Evolutionary conservation across 2,113 vertebrate species (phyloP).

Genomic region (Cisticola juncidis): DNA sequence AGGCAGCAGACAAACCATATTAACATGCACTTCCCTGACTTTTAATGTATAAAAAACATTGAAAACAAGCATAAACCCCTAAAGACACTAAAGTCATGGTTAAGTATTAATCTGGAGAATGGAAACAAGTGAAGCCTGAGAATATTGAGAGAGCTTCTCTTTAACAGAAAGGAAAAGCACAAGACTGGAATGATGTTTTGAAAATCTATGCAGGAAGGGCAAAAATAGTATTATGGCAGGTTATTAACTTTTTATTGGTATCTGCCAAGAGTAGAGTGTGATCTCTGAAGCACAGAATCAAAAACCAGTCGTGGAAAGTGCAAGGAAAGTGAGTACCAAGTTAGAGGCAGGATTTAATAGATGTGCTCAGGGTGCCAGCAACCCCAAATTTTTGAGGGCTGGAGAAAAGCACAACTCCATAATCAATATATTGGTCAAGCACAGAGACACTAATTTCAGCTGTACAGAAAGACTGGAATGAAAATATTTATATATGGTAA

Average conservation of each 20-base stretch:
- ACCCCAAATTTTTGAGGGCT: neutral
- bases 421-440: neutral
- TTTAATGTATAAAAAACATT: neutral
- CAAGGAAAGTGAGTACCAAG: neutral
- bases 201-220: neutral
- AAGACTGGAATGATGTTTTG: neutral
- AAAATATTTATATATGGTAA: neutral
- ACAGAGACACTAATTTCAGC: neutral
- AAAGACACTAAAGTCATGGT: neutral
- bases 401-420: neutral
- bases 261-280: neutral
- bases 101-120: neutral
- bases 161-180: neutral
- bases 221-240: neutral
- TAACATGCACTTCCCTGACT: neutral
- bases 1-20: neutral
- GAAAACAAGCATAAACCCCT: neutral
- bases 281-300: neutral
- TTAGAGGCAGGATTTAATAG: neutral
- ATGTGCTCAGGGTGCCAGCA: neutral
- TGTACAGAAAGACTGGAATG: neutral
- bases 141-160: neutral
- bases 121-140: neutral
- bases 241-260: neutral
- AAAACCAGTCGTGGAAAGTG: neutral